Evolutionary conservation across 2,888 invertebrate genomes (phyloP).

Genomic region (Xanthostigma xanthostigma): DNA sequence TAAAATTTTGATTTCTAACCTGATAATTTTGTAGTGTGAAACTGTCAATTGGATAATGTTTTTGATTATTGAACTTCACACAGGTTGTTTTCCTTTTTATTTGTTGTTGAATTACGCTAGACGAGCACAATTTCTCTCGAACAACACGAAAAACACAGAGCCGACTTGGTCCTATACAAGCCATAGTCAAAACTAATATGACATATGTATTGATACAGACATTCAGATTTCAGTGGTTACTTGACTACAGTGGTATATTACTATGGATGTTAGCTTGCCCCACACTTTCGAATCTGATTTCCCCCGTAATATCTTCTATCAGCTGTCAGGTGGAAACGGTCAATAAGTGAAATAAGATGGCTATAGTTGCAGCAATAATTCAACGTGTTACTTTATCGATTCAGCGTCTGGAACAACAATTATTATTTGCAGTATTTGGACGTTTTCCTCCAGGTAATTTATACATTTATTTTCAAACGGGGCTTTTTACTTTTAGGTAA

Average conservation of each 20-base stretch:
- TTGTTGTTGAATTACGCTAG: conserved; percentile 48
- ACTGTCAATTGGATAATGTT: conserved; percentile 35
- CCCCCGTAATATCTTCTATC: background rate
- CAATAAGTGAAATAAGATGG: no score
- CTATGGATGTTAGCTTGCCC: no score
- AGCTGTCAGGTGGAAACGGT: no score
- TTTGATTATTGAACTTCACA: conserved; percentile 52
- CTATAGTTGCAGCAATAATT: background rate
- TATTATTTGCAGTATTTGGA: conserved; percentile 21
- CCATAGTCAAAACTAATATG: conserved; percentile 67
- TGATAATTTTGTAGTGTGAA: conserved; percentile 29
- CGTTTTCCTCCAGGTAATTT: conserved; percentile 33
- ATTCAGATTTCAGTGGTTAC: background rate
- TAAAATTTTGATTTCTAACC: conserved; percentile 21
- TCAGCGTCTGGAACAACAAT: conserved; percentile 28
- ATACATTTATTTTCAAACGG: background rate
- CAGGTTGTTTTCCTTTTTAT: conserved; percentile 48
- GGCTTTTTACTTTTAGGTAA: background rate
- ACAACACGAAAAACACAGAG: conserved; percentile 54
- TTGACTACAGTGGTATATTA: background rate
- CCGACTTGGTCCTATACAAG: conserved; percentile 70
- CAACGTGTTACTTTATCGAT: conserved; percentile 13
- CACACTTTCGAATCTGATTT: background rate
- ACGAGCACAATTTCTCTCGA: conserved; percentile 68
- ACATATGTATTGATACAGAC: conserved; percentile 17